phyloP scores from a whole-genome alignment of 2,797 vertebrate genomes.

The Phalloptychus januarius region DNA sequence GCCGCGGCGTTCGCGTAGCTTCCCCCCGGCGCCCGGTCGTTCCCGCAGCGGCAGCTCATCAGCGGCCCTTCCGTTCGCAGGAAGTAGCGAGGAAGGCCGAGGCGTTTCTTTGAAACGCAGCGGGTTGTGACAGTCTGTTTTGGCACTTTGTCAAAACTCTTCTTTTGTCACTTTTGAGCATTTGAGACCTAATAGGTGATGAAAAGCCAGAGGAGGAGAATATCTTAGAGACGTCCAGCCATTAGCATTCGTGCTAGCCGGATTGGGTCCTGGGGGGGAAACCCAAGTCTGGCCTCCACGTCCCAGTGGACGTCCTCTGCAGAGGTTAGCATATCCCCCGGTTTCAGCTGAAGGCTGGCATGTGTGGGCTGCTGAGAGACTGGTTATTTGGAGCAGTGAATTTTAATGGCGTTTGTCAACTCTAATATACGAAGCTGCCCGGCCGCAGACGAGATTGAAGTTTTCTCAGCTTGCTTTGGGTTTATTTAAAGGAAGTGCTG shows the following conservation, averaged over 20 bases:
- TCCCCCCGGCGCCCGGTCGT: slow-evolving; percentile 48
- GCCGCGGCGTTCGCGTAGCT: slow-evolving; percentile 50
- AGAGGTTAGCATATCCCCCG: slow-evolving; percentile 60
- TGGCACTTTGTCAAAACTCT: slow-evolving; percentile 73
- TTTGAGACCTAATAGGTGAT: slow-evolving; percentile 72
- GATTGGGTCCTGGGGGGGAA: slow-evolving; percentile 67
- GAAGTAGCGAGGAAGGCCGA: slow-evolving; percentile 40
- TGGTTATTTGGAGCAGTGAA: slow-evolving; percentile 64
- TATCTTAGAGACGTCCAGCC: slow-evolving; percentile 54
- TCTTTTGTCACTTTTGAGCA: slow-evolving; percentile 57
- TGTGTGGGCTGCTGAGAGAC: slow-evolving; percentile 62
- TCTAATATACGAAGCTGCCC: slow-evolving; percentile 59
- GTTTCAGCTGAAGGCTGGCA: slow-evolving; percentile 57
- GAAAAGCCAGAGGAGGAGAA: slow-evolving; percentile 65
- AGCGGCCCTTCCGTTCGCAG: slow-evolving; percentile 31
- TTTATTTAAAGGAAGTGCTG: slow-evolving; percentile 67
- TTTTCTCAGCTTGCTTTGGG: slow-evolving; percentile 61
- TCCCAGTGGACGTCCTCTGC: slow-evolving; percentile 66
- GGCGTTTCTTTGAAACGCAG: slow-evolving; percentile 45
- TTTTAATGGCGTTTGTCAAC: slow-evolving; percentile 78
- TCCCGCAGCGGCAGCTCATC: slow-evolving; percentile 60
- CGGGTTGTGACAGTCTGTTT: slow-evolving; percentile 70
- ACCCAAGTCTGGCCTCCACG: slow-evolving; percentile 69
- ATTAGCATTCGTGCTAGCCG: slow-evolving; percentile 79
- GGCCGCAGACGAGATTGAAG: slow-evolving; percentile 55